Evolutionary conservation across 2,888 invertebrate genomes (phyloP), one percentile per base, ranked within the genome.

Genomic region (Toxonevra muliebris): DNA sequence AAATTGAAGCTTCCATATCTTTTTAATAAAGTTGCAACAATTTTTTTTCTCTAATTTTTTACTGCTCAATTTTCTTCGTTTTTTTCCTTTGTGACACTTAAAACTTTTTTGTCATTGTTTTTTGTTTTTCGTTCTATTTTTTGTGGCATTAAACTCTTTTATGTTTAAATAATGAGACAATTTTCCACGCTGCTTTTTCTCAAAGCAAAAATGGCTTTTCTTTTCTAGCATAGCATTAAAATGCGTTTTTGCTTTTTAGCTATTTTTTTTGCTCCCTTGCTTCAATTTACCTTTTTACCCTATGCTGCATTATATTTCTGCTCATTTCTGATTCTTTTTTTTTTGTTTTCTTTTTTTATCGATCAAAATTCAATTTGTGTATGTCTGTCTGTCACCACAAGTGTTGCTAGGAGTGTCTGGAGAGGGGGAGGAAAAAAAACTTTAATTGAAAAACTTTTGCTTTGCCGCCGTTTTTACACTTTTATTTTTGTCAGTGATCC

Each of bases 401-500:
- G 41, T 17, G 11, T 41, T 58, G 13, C 17, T 15, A 19, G 8
- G 52, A 20, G 20, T 48, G 64, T 19, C 42, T n/a, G n/a, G n/a
- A 54, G 54, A 55, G 45, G 8, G 11, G 13, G 48, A 48, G 30
- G 48, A 10, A 12, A 61, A 61, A 66, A 61, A 66, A 61, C 53
- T 66, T 66, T 61, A 66, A 66, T 66, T 66, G 66, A 66, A 66
- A 66, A 66, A 66, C 54, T 66, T 66, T 55, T 52, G 15, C 30
- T 53, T 42, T 65, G 53, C 42, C 43, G 43, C 12, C 11, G 30
- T 19, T 59, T 2, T 17, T 30, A 40, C 30, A 19, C 55, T 52
- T 50, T 13, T 13, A 5, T 9, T 57, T 40, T 57, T 9, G n/a
- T n/a, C n/a, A n/a, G n/a, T n/a, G n/a, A n/a, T n/a, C n/a, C n/a